These are phyloP conservation scores for Timema cristinae DNA, from an alignment of 2,888 invertebrate species.

Conservation along the genomic window DNA sequence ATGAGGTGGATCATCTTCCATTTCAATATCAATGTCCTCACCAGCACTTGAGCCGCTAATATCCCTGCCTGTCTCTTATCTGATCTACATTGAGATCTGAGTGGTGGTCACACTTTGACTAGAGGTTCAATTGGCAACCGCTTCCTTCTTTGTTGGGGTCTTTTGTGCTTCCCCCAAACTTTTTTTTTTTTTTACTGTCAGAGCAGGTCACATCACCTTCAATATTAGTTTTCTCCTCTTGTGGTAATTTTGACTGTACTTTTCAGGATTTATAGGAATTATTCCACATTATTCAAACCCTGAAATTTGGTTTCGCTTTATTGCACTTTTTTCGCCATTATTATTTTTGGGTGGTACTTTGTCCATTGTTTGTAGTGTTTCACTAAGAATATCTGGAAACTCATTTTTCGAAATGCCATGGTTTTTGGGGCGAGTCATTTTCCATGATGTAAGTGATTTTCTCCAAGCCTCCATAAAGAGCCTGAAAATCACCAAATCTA, in stretches of 20 bases:
- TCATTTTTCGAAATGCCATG: conserved; percentile 7
- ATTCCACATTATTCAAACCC: conserved; percentile 9
- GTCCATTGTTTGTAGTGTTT: background rate
- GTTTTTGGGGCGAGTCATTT: background rate
- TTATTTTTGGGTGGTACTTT: background rate
- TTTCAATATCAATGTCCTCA: background rate
- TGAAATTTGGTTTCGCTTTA: background rate
- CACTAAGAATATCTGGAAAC: background rate
- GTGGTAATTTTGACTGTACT: background rate
- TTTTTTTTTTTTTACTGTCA: background rate
- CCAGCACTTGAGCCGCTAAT: background rate
- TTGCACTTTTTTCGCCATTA: background rate
- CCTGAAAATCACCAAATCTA: conserved; percentile 7
- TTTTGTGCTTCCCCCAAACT: background rate
- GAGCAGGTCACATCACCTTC: background rate
- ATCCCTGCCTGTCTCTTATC: background rate
- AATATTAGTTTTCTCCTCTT: background rate
- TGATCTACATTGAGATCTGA: background rate
- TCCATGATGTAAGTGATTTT: background rate
- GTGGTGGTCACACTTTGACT: background rate
- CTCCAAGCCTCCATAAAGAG: background rate
- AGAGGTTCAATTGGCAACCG: background rate
- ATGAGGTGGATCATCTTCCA: background rate
- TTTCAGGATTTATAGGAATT: background rate
- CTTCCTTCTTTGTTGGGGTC: background rate